These are phyloP conservation scores for Sarcophaga carnaria DNA, from an alignment of 2,888 invertebrate genomes.

Conservation along the genomic window DNA sequence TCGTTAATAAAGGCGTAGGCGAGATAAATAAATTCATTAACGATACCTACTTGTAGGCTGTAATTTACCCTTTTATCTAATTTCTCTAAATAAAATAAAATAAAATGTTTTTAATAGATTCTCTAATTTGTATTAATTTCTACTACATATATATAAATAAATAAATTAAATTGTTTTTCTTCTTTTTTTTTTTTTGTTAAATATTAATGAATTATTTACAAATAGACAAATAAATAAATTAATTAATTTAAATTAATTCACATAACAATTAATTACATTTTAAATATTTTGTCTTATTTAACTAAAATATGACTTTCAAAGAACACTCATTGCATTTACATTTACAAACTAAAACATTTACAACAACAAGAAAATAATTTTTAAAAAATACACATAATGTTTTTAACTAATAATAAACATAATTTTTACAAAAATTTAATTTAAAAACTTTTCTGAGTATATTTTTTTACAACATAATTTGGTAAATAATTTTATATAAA, in stretches of 20 bases:
- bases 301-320: slow-evolving; percentile 78
- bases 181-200: neutral
- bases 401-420: slow-evolving; percentile 61
- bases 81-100: too few relatives aligned
- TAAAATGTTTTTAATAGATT: slow-evolving; percentile 5
- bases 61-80: too few relatives aligned
- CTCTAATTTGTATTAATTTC: slow-evolving; percentile 63
- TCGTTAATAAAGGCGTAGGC: too few relatives aligned
- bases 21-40: too few relatives aligned
- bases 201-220: slow-evolving; percentile 58
- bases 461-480: neutral
- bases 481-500: neutral
- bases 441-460: too few relatives aligned
- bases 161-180: neutral
- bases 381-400: slow-evolving; percentile 58
- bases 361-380: slow-evolving; percentile 67
- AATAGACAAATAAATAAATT: slow-evolving; percentile 39
- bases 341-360: slow-evolving; percentile 65
- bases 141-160: slow-evolving; percentile 27
- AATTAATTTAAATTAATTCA: slow-evolving; percentile 54
- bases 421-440: slow-evolving; percentile 4
- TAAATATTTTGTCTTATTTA: slow-evolving; percentile 48
- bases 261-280: slow-evolving; percentile 57
- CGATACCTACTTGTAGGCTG: too few relatives aligned
- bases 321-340: slow-evolving; percentile 75